A percentile compares a stretch with the other conserved stretches of the same genome.
Conservation (phyloP, 2,797 vertebrate genomes). For the Thalassophryne amazonica region DNA sequence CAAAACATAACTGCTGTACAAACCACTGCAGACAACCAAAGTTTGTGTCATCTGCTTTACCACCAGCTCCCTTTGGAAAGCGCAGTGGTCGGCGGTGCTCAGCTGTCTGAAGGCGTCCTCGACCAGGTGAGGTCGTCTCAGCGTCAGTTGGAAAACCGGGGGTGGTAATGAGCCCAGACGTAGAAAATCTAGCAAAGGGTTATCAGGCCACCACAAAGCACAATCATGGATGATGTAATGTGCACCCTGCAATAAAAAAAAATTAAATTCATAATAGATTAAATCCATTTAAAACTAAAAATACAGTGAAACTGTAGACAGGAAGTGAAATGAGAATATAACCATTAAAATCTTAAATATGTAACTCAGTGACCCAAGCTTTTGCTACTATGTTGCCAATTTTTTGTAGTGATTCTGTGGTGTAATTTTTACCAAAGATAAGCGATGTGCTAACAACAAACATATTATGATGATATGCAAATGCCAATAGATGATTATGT, state of each 20-base stretch:
- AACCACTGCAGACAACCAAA: too few species aligned
- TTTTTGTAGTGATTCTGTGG: too few species aligned
- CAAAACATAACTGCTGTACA: too few species aligned
- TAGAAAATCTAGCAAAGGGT: fast-evolving
- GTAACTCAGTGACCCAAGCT: too few species aligned
- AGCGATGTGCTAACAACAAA: too few species aligned
- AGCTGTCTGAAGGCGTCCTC: slow-evolving; percentile 75
- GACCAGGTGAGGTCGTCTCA: slow-evolving; percentile 66
- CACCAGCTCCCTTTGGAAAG: slow-evolving; percentile 52
- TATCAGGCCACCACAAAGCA: fast-evolving
- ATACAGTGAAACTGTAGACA: too few species aligned
- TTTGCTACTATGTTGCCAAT: too few species aligned
- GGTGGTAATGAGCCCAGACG: not conserved
- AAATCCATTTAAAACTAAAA: not conserved
- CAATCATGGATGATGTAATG: fast-evolving
- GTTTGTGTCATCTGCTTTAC: slow-evolving; percentile 39
- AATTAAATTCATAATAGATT: not conserved
- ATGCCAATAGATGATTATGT: too few species aligned
- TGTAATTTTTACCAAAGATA: too few species aligned
- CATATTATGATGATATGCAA: too few species aligned
- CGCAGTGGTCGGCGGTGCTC: slow-evolving; percentile 12
- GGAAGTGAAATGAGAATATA: too few species aligned
- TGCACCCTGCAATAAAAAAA: slow-evolving; percentile 23
- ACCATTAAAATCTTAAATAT: too few species aligned
- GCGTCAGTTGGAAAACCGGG: slow-evolving; percentile 45